These are phyloP conservation scores for Entomobrya multifasciata DNA, from an alignment of 2,888 invertebrate genomes.

Conservation along the genomic window DNA sequence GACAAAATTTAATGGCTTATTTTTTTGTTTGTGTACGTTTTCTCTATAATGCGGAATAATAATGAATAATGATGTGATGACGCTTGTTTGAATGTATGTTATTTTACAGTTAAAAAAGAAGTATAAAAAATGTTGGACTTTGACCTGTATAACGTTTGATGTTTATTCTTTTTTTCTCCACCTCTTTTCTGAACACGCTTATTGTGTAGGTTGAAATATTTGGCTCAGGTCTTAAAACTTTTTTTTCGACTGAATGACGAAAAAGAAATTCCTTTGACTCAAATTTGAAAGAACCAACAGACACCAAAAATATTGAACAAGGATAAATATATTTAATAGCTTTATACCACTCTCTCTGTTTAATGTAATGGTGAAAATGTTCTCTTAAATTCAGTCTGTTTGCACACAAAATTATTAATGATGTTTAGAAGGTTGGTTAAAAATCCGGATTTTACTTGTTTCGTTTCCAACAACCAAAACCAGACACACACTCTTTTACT, in stretches of 20 bases:
- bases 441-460: slow-evolving; percentile 48
- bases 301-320: neutral
- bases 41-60: neutral
- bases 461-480: neutral
- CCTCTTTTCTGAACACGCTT: slow-evolving; percentile 12
- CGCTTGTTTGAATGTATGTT: neutral
- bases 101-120: neutral
- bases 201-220: slow-evolving; percentile 38
- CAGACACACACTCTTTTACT: neutral
- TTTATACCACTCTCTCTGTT: too few species aligned
- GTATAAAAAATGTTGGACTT: slow-evolving; percentile 51
- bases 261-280: neutral
- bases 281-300: neutral
- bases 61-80: neutral
- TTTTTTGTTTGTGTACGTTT: neutral
- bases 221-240: slow-evolving; percentile 3
- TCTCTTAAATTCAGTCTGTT: neutral
- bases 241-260: neutral
- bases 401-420: neutral
- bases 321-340: neutral
- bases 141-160: slow-evolving; percentile 53
- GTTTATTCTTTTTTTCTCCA: slow-evolving; percentile 25
- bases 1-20: neutral
- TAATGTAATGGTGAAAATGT: neutral
- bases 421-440: neutral